Percentiles rank a stretch among this genome's conserved stretches.
Evolutionary conservation across 2,888 invertebrate genomes (phyloP).

Genomic region (Diploptera punctata): DNA sequence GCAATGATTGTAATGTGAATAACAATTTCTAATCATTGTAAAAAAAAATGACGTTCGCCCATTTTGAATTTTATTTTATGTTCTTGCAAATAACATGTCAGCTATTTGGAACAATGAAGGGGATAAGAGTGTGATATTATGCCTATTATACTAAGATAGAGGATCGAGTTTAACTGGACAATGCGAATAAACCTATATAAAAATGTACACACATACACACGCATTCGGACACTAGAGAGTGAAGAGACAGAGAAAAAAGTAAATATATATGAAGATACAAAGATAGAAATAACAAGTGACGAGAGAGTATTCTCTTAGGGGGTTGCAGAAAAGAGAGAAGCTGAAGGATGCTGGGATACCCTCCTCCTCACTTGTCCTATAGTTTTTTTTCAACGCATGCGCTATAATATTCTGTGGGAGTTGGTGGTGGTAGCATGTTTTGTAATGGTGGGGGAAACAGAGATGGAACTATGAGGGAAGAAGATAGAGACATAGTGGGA

Average conservation of each 20-base stretch:
- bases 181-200: no score
- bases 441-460: background rate
- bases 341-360: background rate
- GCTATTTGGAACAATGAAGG: no score
- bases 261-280: background rate
- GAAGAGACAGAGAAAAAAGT: background rate
- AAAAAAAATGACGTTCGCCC: no score
- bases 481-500: no score
- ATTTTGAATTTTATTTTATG: no score
- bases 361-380: no score
- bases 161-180: background rate
- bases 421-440: background rate
- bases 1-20: no score
- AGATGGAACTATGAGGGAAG: no score
- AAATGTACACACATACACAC: no score
- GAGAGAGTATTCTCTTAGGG: background rate
- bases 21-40: no score
- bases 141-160: background rate
- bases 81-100: no score
- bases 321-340: background rate
- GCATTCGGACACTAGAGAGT: background rate
- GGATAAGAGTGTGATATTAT: background rate
- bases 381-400: no score
- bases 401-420: background rate
- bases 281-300: background rate